phyloP scores from a whole-genome alignment of 2,888 invertebrate species.

The Agriopis leucophaearia region DNA sequence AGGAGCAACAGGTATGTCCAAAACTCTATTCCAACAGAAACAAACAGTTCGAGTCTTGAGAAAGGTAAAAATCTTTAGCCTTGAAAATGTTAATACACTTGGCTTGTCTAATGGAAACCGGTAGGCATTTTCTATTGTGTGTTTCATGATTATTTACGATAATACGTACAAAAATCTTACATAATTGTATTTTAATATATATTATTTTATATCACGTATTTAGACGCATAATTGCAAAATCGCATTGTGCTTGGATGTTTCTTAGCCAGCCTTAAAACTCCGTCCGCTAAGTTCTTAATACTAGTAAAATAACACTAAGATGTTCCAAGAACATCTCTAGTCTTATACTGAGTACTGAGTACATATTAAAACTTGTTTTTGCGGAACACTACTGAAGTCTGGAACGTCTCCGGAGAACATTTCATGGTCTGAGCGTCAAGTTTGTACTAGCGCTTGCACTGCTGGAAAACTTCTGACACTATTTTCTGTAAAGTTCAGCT shows the following conservation, averaged over 20 bases:
- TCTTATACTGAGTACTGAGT: slow-evolving; percentile 13
- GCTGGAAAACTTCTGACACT: slow-evolving; percentile 70
- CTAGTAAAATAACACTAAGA: slow-evolving; percentile 18
- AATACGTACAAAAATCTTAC: not conserved
- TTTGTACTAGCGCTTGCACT: slow-evolving; percentile 55
- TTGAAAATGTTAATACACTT: too few species aligned
- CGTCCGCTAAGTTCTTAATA: not conserved
- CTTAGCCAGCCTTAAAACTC: not conserved
- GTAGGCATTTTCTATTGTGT: too few species aligned
- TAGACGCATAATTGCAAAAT: not conserved
- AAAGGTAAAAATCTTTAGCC: too few species aligned
- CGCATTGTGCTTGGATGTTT: not conserved
- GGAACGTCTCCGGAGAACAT: slow-evolving; percentile 54
- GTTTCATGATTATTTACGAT: too few species aligned
- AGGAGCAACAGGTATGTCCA: too few species aligned
- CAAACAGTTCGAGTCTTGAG: too few species aligned
- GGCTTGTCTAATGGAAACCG: too few species aligned
- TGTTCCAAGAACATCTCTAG: slow-evolving; percentile 14
- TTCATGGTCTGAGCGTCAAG: slow-evolving; percentile 56
- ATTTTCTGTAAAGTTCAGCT: slow-evolving; percentile 74
- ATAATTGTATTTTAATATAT: not conserved
- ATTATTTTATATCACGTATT: not conserved
- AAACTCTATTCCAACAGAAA: too few species aligned
- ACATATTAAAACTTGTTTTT: slow-evolving; percentile 37
- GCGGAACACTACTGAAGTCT: slow-evolving; percentile 36